phyloP scores from a whole-genome alignment of 1,140 invertebrate genomes.

The Drosophila guanche region DNA sequence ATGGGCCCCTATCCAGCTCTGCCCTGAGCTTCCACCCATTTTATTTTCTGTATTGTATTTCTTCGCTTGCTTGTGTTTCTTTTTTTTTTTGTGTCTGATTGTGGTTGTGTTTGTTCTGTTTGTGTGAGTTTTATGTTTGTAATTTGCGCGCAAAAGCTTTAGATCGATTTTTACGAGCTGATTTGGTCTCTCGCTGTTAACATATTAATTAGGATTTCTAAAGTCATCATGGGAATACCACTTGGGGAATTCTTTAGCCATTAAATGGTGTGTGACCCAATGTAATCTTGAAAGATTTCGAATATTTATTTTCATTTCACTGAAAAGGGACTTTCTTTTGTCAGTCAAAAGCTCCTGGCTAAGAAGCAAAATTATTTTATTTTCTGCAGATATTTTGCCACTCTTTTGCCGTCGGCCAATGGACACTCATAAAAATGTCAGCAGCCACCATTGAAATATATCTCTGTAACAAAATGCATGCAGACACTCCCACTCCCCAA shows the following conservation, averaged over 20 bases:
- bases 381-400: conserved; percentile 29
- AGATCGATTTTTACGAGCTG: conserved; percentile 55
- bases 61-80: neutral
- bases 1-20: neutral
- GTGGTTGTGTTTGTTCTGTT: conserved; percentile 44
- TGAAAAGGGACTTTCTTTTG: conserved; percentile 24
- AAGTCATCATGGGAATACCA: conserved; percentile 19
- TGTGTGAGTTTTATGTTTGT: conserved; percentile 58
- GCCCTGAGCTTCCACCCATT: neutral
- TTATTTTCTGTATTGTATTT: conserved; percentile 23
- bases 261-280: conserved; percentile 3
- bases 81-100: conserved; percentile 3
- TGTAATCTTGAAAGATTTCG: conserved; percentile 22
- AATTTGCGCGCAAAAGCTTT: conserved; percentile 45
- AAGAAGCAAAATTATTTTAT: conserved; percentile 18
- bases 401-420: conserved; percentile 41
- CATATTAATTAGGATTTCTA: conserved; percentile 56
- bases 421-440: conserved; percentile 51
- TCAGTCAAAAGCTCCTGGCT: conserved; percentile 22
- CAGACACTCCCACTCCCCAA: conserved; percentile 25
- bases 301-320: conserved; percentile 6
- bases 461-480: conserved; percentile 35
- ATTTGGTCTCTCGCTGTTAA: conserved; percentile 53
- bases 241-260: conserved; percentile 28
- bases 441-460: conserved; percentile 46